Evolutionary conservation across 23 tunicate species (phyloP), one percentile per base, ranked within the genome.

Genomic region (Halocynthia aurantium): DNA sequence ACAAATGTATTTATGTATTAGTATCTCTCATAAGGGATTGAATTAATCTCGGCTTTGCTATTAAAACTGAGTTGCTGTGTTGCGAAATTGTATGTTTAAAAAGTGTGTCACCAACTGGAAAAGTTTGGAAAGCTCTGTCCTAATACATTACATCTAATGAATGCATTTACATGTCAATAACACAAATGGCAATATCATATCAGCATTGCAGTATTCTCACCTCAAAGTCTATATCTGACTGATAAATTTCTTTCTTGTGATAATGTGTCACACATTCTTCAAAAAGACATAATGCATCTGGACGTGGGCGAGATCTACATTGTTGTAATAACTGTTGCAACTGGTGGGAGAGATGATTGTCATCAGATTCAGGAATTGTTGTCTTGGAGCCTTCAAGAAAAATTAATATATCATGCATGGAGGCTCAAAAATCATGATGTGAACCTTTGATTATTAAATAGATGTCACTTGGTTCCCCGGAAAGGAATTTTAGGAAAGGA

Each of bases 191-290:
- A 15, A 31, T 31, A 31, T 31, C 2, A 1, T 31, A 31, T 31
- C 44, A 31, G 44, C 44, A 31, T 31, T 31, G 44, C 44, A 31
- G 44, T 11, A 67, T 15, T 21, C 18, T 9, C 52, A 89, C 96
- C 84, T 89, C 96, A 68, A 84, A 89, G 70, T 89, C 70, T 10
- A 80, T 53, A 69, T 89, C 96, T 50, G 74, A 75, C 19, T 8
- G 12, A 62, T 84, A 89, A 22, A 89, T 84, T 53, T 69, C 79
- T 58, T 67, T 89, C 62, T 88, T 75, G 0, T 10, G 64, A 74
- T 53, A 74, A 53, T 74, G 64, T 15, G 55, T 74, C 50, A 53
- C 5, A 55, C 78, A 74, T 15, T 76, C 52, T 51, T 76, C 80
- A 58, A 69, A 84, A 21, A 54, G 51, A 56, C 96, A 89, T 7